Evolutionary conservation across 2,888 invertebrate genomes (phyloP).

Genomic region (Phalera bucephala): DNA sequence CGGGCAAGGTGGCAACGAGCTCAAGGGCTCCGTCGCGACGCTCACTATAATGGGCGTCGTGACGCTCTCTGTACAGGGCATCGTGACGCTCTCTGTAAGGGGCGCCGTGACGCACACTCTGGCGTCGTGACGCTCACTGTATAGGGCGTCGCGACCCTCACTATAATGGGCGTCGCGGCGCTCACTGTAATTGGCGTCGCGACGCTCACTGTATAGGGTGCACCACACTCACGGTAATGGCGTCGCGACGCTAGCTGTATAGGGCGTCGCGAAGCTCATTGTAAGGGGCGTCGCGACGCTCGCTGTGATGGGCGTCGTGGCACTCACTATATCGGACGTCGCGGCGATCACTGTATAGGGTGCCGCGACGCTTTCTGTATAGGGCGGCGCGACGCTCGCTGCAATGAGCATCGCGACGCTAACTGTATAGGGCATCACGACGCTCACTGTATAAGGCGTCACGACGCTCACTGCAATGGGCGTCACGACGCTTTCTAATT

Average conservation of each 20-base stretch:
- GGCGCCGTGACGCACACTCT: no score
- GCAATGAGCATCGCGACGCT: no score
- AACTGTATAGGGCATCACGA: no score
- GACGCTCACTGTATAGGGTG: no score
- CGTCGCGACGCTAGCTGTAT: not conserved
- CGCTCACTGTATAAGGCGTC: no score
- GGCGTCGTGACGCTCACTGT: not conserved
- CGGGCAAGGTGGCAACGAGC: no score
- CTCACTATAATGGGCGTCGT: not conserved
- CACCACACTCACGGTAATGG: no score
- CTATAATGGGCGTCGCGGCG: not conserved
- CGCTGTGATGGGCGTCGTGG: not conserved
- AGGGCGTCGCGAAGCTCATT: not conserved
- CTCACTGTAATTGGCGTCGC: not conserved
- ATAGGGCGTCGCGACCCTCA: not conserved
- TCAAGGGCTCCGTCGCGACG: conserved; percentile 1
- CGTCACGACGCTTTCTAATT: no score
- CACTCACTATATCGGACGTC: not conserved
- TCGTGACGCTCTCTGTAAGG: not conserved
- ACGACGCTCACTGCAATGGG: no score
- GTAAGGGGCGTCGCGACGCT: not conserved
- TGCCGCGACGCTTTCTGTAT: no score
- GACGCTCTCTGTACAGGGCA: not conserved
- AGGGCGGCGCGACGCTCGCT: no score
- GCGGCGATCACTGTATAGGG: no score